These are phyloP conservation scores for Proales similis DNA, from an alignment of 1,140 invertebrate species.

Conservation along the genomic window DNA sequence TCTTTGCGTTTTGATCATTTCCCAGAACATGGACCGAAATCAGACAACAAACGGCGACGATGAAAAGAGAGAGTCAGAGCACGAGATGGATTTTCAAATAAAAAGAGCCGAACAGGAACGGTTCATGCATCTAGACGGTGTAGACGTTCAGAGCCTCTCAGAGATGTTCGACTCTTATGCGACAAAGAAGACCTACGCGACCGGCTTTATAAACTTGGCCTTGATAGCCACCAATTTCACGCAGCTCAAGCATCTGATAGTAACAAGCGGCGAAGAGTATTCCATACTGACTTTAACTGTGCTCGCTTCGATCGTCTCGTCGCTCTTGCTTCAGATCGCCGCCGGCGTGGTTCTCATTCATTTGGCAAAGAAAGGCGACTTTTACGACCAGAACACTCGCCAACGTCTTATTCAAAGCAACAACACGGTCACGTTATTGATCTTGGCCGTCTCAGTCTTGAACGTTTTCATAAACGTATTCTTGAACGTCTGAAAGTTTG, in stretches of 20 bases:
- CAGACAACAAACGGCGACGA: no score
- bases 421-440: slow-evolving; percentile 19
- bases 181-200: slow-evolving; percentile 31
- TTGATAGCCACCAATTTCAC: slow-evolving; percentile 33
- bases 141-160: slow-evolving; percentile 6
- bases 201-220: slow-evolving; percentile 32
- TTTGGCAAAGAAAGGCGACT: slow-evolving; percentile 26
- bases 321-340: slow-evolving; percentile 8
- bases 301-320: slow-evolving; percentile 3
- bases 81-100: slow-evolving; percentile 22
- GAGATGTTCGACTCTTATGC: slow-evolving; percentile 29
- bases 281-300: background rate
- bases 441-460: slow-evolving; percentile 17
- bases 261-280: background rate
- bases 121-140: slow-evolving; percentile 3
- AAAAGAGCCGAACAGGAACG: slow-evolving; percentile 5
- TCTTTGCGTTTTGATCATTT: no score
- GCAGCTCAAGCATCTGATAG: slow-evolving; percentile 22
- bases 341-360: slow-evolving; percentile 21
- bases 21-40: no score
- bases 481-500: slow-evolving; percentile 5
- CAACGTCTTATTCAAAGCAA: slow-evolving; percentile 29
- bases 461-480: slow-evolving; percentile 36
- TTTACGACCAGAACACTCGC: slow-evolving; percentile 7
- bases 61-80: no score